Conservation (phyloP, 2,113 vertebrate species). For the Eurystomus gularis region DNA sequence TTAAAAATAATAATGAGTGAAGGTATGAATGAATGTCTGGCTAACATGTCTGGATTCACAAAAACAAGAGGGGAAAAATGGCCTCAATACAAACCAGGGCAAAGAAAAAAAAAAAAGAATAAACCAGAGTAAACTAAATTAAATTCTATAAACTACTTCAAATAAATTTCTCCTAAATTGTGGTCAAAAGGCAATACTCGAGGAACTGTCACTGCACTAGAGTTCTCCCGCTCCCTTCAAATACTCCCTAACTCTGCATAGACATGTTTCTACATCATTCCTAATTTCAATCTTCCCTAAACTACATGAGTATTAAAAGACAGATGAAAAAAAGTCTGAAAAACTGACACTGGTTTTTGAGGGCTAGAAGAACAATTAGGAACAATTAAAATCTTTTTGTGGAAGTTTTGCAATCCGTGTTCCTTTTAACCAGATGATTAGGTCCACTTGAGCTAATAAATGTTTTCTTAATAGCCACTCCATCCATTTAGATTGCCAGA, state of each 20-base stretch:
- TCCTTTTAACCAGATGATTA: not conserved
- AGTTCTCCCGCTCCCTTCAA: not conserved
- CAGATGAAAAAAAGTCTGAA: not conserved
- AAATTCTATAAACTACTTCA: not conserved
- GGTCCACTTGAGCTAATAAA: slow-evolving; percentile 35
- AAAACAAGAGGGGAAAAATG: not conserved
- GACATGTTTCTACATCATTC: not conserved
- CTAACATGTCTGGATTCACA: not conserved
- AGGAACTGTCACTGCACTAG: not conserved
- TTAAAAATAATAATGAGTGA: not conserved
- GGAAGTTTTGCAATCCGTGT: slow-evolving; percentile 16
- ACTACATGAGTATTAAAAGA: not conserved
- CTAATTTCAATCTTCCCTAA: not conserved
- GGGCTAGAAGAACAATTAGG: slow-evolving; percentile 27
- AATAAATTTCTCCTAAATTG: not conserved
- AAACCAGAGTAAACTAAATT: not conserved
- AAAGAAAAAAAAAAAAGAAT: not conserved
- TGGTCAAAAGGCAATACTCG: not conserved
- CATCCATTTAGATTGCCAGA: not conserved
- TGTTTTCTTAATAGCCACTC: slow-evolving; percentile 18
- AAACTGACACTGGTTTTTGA: slow-evolving; percentile 23
- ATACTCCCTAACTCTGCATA: not conserved
- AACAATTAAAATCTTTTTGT: slow-evolving; percentile 49
- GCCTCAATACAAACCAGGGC: not conserved
- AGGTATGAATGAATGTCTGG: not conserved